Percentiles rank a stretch among this genome's conserved stretches.
Conservation (phyloP, 2,113 vertebrate genomes). For the Nestor notabilis region DNA sequence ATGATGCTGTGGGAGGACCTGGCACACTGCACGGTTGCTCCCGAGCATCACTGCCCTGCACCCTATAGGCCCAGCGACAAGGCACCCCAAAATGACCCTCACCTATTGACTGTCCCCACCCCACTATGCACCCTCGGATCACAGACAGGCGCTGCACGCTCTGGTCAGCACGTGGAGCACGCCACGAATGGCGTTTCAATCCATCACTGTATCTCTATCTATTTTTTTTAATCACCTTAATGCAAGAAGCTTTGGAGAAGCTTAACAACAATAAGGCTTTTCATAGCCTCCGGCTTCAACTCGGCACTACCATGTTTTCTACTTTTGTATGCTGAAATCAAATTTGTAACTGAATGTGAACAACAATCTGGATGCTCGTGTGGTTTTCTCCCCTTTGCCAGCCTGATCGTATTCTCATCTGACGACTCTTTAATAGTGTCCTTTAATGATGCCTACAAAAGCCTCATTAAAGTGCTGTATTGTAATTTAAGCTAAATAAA, state of each 20-base stretch:
- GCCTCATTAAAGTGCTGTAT: constrained; percentile 29
- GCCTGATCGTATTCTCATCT: background rate
- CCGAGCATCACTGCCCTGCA: background rate
- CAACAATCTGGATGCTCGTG: background rate
- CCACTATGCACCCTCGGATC: background rate
- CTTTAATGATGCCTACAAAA: constrained; percentile 57
- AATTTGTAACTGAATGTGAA: background rate
- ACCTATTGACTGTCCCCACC: fast-evolving
- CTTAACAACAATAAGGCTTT: constrained; percentile 30
- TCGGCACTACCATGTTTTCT: background rate
- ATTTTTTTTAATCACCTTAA: constrained; percentile 6
- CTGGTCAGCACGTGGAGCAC: background rate
- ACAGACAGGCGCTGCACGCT: background rate
- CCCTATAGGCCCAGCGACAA: fast-evolving
- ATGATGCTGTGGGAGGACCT: fast-evolving
- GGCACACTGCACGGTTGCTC: fast-evolving
- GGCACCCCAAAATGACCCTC: background rate
- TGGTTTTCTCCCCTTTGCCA: background rate
- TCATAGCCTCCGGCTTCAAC: constrained; percentile 20
- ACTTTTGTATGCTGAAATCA: background rate
- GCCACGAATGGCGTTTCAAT: background rate
- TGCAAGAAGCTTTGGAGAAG: constrained; percentile 31
- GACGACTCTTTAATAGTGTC: constrained; percentile 33
- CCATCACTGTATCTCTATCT: background rate
- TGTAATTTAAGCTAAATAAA: constrained; percentile 32